Evolutionary conservation across 2,797 vertebrate species (phyloP), one percentile per base, ranked within the genome.

Genomic region (Tinamus major): DNA sequence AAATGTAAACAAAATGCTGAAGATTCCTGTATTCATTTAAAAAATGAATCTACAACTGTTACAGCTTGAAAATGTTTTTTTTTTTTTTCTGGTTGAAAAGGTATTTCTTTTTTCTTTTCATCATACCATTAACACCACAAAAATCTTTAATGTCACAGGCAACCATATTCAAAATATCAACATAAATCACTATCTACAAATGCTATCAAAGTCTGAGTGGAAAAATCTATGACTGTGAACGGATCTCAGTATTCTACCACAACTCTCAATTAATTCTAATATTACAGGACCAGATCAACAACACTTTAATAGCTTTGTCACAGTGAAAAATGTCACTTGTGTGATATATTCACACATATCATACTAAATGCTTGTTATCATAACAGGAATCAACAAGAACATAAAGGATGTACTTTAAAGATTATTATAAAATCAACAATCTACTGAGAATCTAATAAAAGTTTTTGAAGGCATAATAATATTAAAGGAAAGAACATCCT

Each of bases 401-500:
- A 71, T 46, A 78, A 70, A 35, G 35, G 35, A 89, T 85, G 9
- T 90, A 87, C 58, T 77, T 82, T 72, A 63, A 72, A 80, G n/a
- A 55, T 33, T 77, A 91, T 27, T 65, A 85, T 49, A 90, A 95
- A 93, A 49, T n/a, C 48, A 78, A 74, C 82, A 24, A 55, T 59
- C 62, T 76, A 67, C 46, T 70, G 64, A 89, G 82, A 91, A 81
- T 51, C 35, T n/a, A 53, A 93, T 74, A 83, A 78, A 90, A 9
- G 19, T 26, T 92, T 80, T 88, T 61, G 29, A 87, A 84, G 13
- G 42, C 46, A 15, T 56, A 94, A 75, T 75, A 91, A 49, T 78
- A 91, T 81, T 62, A 81, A 79, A 91, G 90, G 75, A 96, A 78
- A 87, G 56, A 95, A 92, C 74, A 87, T 6, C 49, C 58, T 69